Evolutionary conservation across 2,888 invertebrate species (phyloP).

Genomic region (Lasioglossum vierecki): DNA sequence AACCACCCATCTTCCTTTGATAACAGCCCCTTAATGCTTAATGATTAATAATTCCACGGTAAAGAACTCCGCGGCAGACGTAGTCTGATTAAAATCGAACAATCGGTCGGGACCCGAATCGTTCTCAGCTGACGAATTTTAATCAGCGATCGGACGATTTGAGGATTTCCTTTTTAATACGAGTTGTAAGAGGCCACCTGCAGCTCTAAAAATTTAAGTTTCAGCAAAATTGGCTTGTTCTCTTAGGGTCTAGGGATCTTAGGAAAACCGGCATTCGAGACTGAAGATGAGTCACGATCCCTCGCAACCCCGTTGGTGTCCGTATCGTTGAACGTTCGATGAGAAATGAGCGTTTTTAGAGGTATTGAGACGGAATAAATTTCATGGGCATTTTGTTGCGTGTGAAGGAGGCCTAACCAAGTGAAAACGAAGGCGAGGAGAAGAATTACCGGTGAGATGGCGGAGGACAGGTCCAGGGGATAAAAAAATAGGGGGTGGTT

Average conservation of each 20-base stretch:
- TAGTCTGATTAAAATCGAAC: constrained; percentile 1
- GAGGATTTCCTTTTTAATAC: background rate
- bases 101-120: background rate
- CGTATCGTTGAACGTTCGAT: constrained; percentile 4
- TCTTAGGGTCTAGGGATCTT: background rate
- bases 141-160: background rate
- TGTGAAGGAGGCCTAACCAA: background rate
- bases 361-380: background rate
- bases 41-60: constrained; percentile 42
- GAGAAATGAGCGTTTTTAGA: background rate
- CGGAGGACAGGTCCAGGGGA: background rate
- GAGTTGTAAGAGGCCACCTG: background rate
- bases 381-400: background rate
- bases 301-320: background rate
- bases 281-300: background rate
- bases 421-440: constrained; percentile 4
- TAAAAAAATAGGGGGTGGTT: background rate
- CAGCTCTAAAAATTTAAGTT: background rate
- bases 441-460: constrained; percentile 25
- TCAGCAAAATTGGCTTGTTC: background rate
- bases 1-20: constrained; percentile 14
- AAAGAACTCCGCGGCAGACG: background rate
- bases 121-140: background rate
- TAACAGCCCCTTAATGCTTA: constrained; percentile 22
- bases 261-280: background rate